Percentiles rank a stretch among this genome's conserved stretches.
Evolutionary conservation across 2,888 invertebrate genomes (phyloP).

Genomic region (Serrognathus titanus): DNA sequence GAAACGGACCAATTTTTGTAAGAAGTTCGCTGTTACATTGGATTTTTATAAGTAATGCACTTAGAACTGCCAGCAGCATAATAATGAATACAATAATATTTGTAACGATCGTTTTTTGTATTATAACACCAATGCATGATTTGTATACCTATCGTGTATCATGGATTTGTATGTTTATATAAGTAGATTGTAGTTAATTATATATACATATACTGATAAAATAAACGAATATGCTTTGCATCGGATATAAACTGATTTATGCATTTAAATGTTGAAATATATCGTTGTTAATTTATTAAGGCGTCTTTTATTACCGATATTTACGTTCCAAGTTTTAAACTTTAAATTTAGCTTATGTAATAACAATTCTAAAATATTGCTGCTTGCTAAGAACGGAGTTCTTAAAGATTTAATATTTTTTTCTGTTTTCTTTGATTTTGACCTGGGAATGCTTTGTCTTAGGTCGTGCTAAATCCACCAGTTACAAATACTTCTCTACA

Average conservation of each 20-base stretch:
- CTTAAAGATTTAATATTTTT: too few species aligned
- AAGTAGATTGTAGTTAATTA: slow-evolving; percentile 13
- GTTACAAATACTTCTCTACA: slow-evolving; percentile 41
- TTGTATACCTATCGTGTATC: slow-evolving; percentile 16
- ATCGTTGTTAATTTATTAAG: slow-evolving; percentile 38
- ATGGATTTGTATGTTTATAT: slow-evolving; percentile 21
- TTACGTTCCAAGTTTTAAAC: background rate
- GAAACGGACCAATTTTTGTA: slow-evolving; percentile 1
- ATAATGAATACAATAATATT: slow-evolving; percentile 6
- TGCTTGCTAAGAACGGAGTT: too few species aligned
- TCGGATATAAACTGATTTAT: slow-evolving; percentile 39
- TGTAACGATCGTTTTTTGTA: slow-evolving; percentile 15
- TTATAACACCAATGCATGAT: slow-evolving; percentile 11
- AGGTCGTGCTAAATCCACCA: slow-evolving; percentile 28
- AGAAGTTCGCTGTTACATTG: background rate
- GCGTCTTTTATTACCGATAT: slow-evolving; percentile 4
- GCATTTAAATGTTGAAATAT: slow-evolving; percentile 45
- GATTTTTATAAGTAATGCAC: background rate
- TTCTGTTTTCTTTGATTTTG: too few species aligned
- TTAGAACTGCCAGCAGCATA: slow-evolving; percentile 1
- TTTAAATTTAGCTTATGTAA: too few species aligned
- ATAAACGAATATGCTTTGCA: slow-evolving; percentile 31
- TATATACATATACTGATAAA: slow-evolving; percentile 13
- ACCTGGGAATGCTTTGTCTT: slow-evolving; percentile 33
- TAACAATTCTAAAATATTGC: too few species aligned